Evolutionary conservation across 1,140 invertebrate genomes (phyloP).

Genomic region (Drosophila sturtevanti): DNA sequence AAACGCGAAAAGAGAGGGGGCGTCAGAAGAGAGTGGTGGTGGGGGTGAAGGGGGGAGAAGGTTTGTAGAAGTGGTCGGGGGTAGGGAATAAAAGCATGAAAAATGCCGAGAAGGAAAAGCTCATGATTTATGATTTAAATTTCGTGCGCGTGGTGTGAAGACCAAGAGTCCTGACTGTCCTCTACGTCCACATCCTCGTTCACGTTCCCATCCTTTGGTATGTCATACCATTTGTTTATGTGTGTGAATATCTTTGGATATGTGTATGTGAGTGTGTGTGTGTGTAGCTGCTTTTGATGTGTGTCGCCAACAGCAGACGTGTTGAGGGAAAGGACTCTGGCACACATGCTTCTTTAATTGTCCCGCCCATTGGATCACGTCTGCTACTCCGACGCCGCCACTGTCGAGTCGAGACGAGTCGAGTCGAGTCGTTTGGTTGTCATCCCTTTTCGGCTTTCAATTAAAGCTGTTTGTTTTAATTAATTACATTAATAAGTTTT

Average conservation of each 20-base stretch:
- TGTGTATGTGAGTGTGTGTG: constrained; percentile 27
- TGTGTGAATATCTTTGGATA: constrained; percentile 7
- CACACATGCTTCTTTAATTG: constrained; percentile 69
- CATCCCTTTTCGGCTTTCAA: constrained; percentile 50
- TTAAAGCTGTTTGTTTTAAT: constrained; percentile 76
- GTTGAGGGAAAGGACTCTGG: constrained; percentile 36
- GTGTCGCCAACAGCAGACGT: constrained; percentile 47
- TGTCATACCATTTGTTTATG: background rate
- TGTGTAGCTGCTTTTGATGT: constrained; percentile 63
- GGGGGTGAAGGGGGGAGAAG: background rate
- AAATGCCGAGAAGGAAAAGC: constrained; percentile 74
- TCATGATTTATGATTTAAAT: constrained; percentile 82
- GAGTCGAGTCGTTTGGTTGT: constrained; percentile 13
- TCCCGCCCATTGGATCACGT: constrained; percentile 38
- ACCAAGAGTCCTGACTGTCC: constrained; percentile 39
- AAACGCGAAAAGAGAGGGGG: background rate
- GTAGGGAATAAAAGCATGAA: constrained; percentile 50
- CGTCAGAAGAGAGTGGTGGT: background rate
- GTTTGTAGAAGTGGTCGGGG: no score
- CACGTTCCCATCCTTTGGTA: constrained; percentile 14
- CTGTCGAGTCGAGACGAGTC: constrained; percentile 6
- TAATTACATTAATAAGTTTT: constrained; percentile 76
- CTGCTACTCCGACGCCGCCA: constrained; percentile 15
- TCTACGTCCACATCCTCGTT: constrained; percentile 10
- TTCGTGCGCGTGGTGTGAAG: constrained; percentile 71